These are phyloP conservation scores for Brienomyrus brachyistius DNA, from an alignment of 2,113 vertebrate genomes.

Conservation along the genomic window DNA sequence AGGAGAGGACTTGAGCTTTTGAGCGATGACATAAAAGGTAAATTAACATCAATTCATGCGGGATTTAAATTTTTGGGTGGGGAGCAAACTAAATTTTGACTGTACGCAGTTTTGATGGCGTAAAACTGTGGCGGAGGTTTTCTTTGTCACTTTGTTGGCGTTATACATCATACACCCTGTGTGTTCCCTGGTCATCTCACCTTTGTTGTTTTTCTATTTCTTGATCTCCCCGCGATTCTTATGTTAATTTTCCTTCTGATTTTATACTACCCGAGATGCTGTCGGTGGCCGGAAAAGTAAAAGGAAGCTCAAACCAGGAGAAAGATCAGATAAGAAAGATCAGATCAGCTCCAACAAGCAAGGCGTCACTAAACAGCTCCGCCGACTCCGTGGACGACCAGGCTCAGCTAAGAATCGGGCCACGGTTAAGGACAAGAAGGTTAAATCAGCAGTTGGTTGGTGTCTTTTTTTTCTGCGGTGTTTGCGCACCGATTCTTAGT, in stretches of 20 bases:
- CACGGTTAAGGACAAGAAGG: conserved; percentile 60
- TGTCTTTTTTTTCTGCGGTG: not conserved
- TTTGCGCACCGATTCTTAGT: not conserved
- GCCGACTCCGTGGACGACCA: conserved; percentile 46
- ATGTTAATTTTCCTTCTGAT: not conserved
- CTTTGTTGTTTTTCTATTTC: not conserved
- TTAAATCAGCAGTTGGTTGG: conserved; percentile 43
- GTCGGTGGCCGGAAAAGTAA: conserved; percentile 28
- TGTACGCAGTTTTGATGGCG: not conserved
- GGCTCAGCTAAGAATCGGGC: conserved; percentile 46
- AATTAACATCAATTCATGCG: not conserved
- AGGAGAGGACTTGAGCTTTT: conserved; percentile 38
- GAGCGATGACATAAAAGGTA: conserved; percentile 38
- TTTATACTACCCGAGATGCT: conserved; percentile 4
- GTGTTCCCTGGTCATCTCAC: not conserved
- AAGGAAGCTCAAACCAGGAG: conserved; percentile 4
- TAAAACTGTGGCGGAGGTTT: not conserved
- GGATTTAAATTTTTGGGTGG: not conserved
- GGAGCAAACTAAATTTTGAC: not conserved
- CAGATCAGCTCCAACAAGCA: conserved; percentile 53
- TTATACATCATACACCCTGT: not conserved
- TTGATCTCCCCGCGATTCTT: not conserved
- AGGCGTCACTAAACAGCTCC: conserved; percentile 52
- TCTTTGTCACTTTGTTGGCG: not conserved
- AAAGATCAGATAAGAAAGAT: conserved; percentile 34